Conservation (phyloP, 1,140 invertebrate species). For the Oreohelix idahoensis region DNA sequence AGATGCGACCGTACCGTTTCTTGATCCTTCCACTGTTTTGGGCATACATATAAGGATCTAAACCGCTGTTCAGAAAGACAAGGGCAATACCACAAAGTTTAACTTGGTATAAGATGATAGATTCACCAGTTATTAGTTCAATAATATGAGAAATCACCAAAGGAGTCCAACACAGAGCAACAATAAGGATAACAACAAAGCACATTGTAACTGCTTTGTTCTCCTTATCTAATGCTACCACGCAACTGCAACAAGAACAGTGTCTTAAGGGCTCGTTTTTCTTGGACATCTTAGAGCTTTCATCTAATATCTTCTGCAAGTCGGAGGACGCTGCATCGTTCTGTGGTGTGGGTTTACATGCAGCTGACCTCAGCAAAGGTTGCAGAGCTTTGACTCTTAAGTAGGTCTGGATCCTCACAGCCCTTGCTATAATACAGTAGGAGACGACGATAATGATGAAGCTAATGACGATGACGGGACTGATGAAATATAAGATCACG, state of each 20-base stretch:
- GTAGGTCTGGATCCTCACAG: slow-evolving; percentile 46
- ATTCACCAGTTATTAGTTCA: slow-evolving; percentile 56
- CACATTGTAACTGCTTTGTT: slow-evolving; percentile 61
- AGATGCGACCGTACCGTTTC: slow-evolving; percentile 49
- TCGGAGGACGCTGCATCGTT: not conserved
- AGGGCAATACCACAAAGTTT: slow-evolving; percentile 64
- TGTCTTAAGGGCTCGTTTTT: slow-evolving; percentile 30
- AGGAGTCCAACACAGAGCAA: slow-evolving; percentile 60
- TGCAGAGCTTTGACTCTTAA: slow-evolving; percentile 21
- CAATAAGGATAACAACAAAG: slow-evolving; percentile 56
- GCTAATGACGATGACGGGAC: slow-evolving; percentile 54
- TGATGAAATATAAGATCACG: slow-evolving; percentile 59
- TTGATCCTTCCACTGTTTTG: slow-evolving; percentile 54
- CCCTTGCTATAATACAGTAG: slow-evolving; percentile 53
- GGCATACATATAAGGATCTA: slow-evolving; percentile 63
- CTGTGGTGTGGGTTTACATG: not conserved
- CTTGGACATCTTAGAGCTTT: not conserved
- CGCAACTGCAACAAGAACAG: slow-evolving; percentile 47
- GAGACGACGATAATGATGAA: slow-evolving; percentile 51
- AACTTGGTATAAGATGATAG: slow-evolving; percentile 63
- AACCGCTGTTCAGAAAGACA: slow-evolving; percentile 62
- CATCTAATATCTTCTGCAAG: slow-evolving; percentile 5
- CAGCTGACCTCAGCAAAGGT: not conserved
- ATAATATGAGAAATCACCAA: slow-evolving; percentile 60
- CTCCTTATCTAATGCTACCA: slow-evolving; percentile 50